Evolutionary conservation across 2,888 invertebrate species (phyloP), one percentile per base, ranked within the genome.

Genomic region (Euzetes globulus): DNA sequence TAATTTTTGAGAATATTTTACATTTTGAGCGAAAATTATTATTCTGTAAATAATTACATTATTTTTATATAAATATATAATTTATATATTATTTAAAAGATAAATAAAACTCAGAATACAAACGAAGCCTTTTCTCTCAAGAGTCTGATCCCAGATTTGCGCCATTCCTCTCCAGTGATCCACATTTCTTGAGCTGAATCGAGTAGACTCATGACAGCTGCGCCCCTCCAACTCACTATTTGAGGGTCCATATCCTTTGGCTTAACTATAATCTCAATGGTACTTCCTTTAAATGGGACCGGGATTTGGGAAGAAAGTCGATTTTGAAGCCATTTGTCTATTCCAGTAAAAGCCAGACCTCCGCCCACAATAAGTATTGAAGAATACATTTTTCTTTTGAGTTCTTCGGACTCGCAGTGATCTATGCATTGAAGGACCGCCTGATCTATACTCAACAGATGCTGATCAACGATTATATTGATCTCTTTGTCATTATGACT

Each of bases 101-200:
- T 19, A 9, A 15, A 47, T 3, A 19, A 22, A 50, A 37, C 50
- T 90, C 74, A 84, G 84, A 85, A 85, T 7, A 82, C 80, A 84
- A 96, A 96, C 1, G 94, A 93, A 1, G 94, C 94, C 80, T 92
- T 87, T 84, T 96, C 96, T 79, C 96, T 86, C 75, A 97, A 85
- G 79, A 94, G 86, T 80, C 91, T 88, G 1, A 94, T 88, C 0
- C 94, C 94, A 82, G 87, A 88, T 78, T 89, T 90, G 79, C 88
- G 88, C 94, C 95, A 96, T 83, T 96, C 95, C 41, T 85, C 85
- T 76, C 88, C 88, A 74, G 88, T 87, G 58, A 96, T 93, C 95
- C 96, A 96, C 11, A 96, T 83, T 81, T 96, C 96, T 77, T 92
- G 90, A 0, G 94, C 92, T 0, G 94, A 92, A 82, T 96, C 96